Conservation (phyloP, 1,140 invertebrate genomes). For the Grapholita molesta region DNA sequence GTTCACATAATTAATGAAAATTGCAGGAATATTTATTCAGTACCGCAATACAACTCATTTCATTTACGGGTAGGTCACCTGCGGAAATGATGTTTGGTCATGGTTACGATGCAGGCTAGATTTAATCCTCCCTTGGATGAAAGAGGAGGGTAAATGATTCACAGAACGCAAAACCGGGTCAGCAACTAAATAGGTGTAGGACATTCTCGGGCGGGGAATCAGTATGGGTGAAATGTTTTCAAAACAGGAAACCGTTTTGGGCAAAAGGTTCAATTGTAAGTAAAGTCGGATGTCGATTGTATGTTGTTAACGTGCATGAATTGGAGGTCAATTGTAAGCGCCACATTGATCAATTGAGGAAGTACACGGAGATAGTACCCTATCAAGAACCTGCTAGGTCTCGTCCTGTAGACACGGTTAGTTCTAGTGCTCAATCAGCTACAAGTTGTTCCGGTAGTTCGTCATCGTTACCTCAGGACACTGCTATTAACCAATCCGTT, state of each 20-base stretch:
- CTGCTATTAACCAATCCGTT: too few relatives aligned
- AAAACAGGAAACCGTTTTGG: background rate
- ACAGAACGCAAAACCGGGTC: too few relatives aligned
- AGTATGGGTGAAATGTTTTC: background rate
- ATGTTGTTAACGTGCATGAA: background rate
- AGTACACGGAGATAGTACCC: too few relatives aligned
- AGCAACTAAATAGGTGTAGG: too few relatives aligned
- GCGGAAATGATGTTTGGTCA: background rate
- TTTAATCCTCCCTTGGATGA: background rate
- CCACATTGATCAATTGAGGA: too few relatives aligned
- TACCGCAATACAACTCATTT: conserved; percentile 7
- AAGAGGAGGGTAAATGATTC: background rate
- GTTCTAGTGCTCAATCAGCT: too few relatives aligned
- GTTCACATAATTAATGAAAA: background rate
- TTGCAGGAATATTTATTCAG: conserved; percentile 12
- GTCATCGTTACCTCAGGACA: too few relatives aligned
- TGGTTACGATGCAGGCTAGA: background rate
- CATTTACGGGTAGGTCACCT: background rate
- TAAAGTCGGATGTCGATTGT: background rate
- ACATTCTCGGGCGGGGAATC: background rate
- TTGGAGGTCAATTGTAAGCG: too few relatives aligned
- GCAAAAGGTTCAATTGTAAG: background rate
- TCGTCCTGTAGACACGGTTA: too few relatives aligned
- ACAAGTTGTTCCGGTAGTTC: too few relatives aligned
- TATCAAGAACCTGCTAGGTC: too few relatives aligned